Evolutionary conservation across 2,797 vertebrate genomes (phyloP).

Genomic region (Buphagus erythrorhynchus): DNA sequence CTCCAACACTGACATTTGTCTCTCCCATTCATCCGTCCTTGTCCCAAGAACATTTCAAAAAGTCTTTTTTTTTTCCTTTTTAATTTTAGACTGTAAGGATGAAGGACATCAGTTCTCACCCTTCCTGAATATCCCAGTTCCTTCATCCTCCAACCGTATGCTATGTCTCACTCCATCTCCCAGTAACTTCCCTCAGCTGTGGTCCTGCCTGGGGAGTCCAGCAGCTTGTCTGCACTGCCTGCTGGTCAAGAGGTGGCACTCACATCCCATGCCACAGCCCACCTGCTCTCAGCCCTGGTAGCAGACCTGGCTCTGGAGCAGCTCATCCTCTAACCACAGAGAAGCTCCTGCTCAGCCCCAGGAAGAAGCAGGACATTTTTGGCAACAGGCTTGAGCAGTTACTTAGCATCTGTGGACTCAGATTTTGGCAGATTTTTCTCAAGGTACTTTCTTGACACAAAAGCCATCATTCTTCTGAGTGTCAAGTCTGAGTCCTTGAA

Average conservation of each 20-base stretch:
- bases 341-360: neutral
- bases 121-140: neutral
- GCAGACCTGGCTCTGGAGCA: neutral
- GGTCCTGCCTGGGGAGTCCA: neutral
- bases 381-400: neutral
- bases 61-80: rapidly evolving
- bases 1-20: rapidly evolving
- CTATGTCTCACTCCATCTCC: neutral
- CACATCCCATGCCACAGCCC: rapidly evolving
- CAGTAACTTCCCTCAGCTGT: neutral
- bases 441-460: neutral
- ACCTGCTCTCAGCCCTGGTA: neutral
- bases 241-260: neutral
- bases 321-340: neutral
- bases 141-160: neutral
- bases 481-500: neutral
- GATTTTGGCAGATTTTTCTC: neutral
- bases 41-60: neutral
- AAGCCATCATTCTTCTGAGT: neutral
- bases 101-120: neutral
- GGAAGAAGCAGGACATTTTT: neutral
- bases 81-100: neutral
- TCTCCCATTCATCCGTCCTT: neutral
- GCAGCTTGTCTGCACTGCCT: neutral
- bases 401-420: neutral